These are phyloP conservation scores for Plagodis pulveraria DNA, from an alignment of 2,888 invertebrate species.

Conservation along the genomic window DNA sequence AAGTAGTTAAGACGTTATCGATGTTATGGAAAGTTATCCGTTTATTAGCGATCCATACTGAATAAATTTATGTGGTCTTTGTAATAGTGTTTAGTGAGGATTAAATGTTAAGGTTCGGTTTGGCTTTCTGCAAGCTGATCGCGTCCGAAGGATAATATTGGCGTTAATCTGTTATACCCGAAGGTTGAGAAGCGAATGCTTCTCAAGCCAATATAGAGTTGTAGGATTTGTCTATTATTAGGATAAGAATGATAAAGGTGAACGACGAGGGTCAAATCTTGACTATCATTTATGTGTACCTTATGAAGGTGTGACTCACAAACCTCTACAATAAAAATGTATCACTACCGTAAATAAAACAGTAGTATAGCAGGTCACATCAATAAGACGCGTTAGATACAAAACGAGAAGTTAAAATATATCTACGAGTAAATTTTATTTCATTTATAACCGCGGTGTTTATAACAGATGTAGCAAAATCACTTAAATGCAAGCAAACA, in stretches of 20 bases:
- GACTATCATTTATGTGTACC: neutral
- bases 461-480: too few relatives aligned
- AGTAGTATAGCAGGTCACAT: too few relatives aligned
- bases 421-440: too few relatives aligned
- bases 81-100: slow-evolving; percentile 76
- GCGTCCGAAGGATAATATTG: slow-evolving; percentile 68
- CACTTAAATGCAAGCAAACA: too few relatives aligned
- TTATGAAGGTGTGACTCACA: neutral
- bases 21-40: slow-evolving; percentile 59
- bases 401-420: too few relatives aligned
- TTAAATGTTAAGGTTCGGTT: slow-evolving; percentile 64
- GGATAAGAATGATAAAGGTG: slow-evolving; percentile 51
- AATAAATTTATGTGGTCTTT: slow-evolving; percentile 73
- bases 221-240: slow-evolving; percentile 60
- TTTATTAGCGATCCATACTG: slow-evolving; percentile 71
- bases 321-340: neutral
- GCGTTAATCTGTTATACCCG: slow-evolving; percentile 68
- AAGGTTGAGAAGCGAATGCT: slow-evolving; percentile 67
- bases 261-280: too few relatives aligned
- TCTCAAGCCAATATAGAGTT: slow-evolving; percentile 74
- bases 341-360: too few relatives aligned
- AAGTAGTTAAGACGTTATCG: slow-evolving; percentile 45
- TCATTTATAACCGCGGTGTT: too few relatives aligned
- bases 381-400: too few relatives aligned
- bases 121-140: slow-evolving; percentile 59